A percentile compares a stretch with the other conserved stretches of the same genome.
These are phyloP conservation scores for Propithecus deckenii DNA, from an alignment of 2,797 vertebrate species.

Conservation along the genomic window DNA sequence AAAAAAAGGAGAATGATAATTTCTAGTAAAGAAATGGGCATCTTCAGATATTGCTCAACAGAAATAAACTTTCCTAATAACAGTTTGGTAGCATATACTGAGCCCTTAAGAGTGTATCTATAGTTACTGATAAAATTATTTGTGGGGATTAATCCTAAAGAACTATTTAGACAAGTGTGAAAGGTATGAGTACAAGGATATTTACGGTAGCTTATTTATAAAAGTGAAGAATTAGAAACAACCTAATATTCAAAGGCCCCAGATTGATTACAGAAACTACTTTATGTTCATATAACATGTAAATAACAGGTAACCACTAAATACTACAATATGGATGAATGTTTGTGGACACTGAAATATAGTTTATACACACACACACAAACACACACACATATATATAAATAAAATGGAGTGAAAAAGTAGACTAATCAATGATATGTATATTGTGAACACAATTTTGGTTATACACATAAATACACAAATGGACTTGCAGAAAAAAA, in stretches of 20 bases:
- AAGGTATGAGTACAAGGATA: neutral
- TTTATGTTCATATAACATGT: neutral
- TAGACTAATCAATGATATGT: neutral
- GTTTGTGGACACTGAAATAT: neutral
- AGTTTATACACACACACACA: neutral
- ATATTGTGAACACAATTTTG: neutral
- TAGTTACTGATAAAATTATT: neutral
- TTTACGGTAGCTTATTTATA: neutral
- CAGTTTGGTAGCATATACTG: neutral
- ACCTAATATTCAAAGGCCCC: neutral
- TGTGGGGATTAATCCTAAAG: slow-evolving; percentile 9
- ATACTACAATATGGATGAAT: neutral
- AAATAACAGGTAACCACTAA: neutral
- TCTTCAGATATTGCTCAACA: neutral
- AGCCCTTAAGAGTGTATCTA: neutral
- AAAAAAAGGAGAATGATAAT: neutral
- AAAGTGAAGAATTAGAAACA: neutral
- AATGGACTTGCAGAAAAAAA: neutral
- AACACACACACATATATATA: neutral
- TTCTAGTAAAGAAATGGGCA: neutral
- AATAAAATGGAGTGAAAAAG: neutral
- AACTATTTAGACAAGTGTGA: neutral
- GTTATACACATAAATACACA: neutral
- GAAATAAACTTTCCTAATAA: neutral
- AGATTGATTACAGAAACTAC: neutral